Base-by-base conservation (phyloP, 2,113 vertebrate genomes). In the Oplegnathus fasciatus region DNA sequence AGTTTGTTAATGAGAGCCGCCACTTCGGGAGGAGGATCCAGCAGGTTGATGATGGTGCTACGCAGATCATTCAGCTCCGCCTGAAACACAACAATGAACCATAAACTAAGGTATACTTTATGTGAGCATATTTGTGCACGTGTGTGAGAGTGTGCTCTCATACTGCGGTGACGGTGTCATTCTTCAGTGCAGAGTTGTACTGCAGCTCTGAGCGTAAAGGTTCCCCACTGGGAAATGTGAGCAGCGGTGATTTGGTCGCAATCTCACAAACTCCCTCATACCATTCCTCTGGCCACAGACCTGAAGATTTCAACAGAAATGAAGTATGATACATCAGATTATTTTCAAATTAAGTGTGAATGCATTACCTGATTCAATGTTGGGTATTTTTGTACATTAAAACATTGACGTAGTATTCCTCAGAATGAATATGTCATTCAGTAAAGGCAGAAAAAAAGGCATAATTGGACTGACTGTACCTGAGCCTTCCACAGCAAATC, bases 151-250 rank as follows among this genome's bases (percentile, higher is more conserved):
- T 4, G 15, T 0, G 67, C 30, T 66, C 17, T 62, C 82, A 1
- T 96, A 99, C 98, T 4, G 97, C 86, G 1, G 98, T 99, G 77
- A 99, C 98, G 0, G 98, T 99, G 91, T 99, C 98, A 0, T 99
- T 99, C 94, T 99, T 99, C 94, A 99, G 97, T 18, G 98, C 98
- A 0, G 98, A 99, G 91, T 99, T 99, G 93, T 99, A 99, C 93
- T 99, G 98, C 84, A 99, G 97, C 72, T 99, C 98, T 1, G 98
- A 99, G 17, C 98, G 97, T 40, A 99, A 94, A 0, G 98, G 98
- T 61, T 99, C 98, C 75, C 97, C 98, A 75, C 98, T 99, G 54
- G 98, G 98, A 83, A 99, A 99, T 0, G 97, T 99, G 65, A 99
- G 96, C 82, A 99, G 92, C 0, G 98, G 98, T 0, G 98, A 99